These are phyloP conservation scores for Ptychoptera albimana DNA, from an alignment of 2,888 invertebrate genomes.

Conservation along the genomic window DNA sequence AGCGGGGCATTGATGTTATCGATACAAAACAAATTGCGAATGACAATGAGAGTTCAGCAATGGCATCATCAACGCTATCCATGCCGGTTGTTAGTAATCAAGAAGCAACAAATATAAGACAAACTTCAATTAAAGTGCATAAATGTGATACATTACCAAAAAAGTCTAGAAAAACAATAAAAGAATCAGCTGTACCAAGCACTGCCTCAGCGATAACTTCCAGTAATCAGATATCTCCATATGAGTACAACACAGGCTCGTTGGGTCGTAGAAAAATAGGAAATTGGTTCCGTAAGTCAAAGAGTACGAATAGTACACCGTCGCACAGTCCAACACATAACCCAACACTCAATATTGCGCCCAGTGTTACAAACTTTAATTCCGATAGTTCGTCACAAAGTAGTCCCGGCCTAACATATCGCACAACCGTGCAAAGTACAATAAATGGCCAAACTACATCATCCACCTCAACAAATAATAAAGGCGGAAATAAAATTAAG, in stretches of 20 bases:
- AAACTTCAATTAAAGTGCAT: neutral
- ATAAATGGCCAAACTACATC: constrained; percentile 5
- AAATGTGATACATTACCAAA: constrained; percentile 27
- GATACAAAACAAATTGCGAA: constrained; percentile 11
- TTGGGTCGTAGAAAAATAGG: constrained; percentile 28
- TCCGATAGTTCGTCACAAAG: constrained; percentile 15
- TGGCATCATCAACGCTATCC: no score
- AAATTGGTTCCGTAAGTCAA: constrained; percentile 31
- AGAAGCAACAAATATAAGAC: no score
- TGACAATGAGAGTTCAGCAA: no score
- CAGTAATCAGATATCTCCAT: constrained; percentile 4
- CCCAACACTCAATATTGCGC: neutral
- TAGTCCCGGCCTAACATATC: constrained; percentile 11
- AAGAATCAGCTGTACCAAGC: constrained; percentile 5
- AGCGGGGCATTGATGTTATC: neutral
- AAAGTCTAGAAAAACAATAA: constrained; percentile 17
- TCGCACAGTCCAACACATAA: constrained; percentile 31
- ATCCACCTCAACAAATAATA: constrained; percentile 5
- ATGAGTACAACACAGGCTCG: constrained; percentile 23
- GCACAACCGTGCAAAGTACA: constrained; percentile 3
- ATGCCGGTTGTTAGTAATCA: no score
- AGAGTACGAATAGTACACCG: constrained; percentile 28
- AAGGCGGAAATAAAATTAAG: constrained; percentile 6
- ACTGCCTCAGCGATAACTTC: constrained; percentile 12
- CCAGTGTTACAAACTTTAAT: constrained; percentile 11